Evolutionary conservation across 2,113 vertebrate species (phyloP), one percentile per base, ranked within the genome.

Genomic region (Labrus mixtus): DNA sequence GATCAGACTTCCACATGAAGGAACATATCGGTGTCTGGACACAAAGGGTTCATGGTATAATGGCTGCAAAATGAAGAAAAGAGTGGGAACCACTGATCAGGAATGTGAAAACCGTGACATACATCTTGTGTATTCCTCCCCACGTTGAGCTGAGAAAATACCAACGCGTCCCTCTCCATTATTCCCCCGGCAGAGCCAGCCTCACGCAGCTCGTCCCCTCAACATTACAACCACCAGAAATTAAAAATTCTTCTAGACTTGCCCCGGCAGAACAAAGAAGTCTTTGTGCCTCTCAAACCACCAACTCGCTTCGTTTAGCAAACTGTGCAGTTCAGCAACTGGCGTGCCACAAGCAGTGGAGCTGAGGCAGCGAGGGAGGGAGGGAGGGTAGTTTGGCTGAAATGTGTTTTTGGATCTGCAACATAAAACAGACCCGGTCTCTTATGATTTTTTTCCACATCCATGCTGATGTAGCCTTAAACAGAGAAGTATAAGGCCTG

Each of bases 211-310:
- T 68, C 51, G 37, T 76, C 68, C 79, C 19, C 33, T 75, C 33
- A 79, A 71, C 50, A n/a, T 72, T 57, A 69, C 45, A 72, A 46
- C 43, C 68, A 73, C 71, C 39, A 88, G 53, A 87, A 88, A 62
- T 73, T 19, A 33, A 33, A 33, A 33, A 33, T 6, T 65, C 56
- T 65, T 78, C 50, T 41, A 41, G 58, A 68, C 72, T 68, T 69
- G 50, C 76, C 76, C 72, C n/a, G 12, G 55, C 63, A 62, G 75
- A 87, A 92, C 87, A 93, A 92, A 87, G 73, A 60, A 64, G 48
- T 41, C 87, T 91, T 89, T 93, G 87, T 93, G 63, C 57, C 63
- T 79, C 64, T n/a, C 69, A 70, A 78, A 61, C 59, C 71, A 58
- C 73, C 65, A 63, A 29, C 72, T 69, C 39, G 36, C 62, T 71